A percentile compares a stretch with the other conserved stretches of the same genome.
Evolutionary conservation across 2,888 invertebrate genomes (phyloP).

Genomic region (Tipula lateralis): DNA sequence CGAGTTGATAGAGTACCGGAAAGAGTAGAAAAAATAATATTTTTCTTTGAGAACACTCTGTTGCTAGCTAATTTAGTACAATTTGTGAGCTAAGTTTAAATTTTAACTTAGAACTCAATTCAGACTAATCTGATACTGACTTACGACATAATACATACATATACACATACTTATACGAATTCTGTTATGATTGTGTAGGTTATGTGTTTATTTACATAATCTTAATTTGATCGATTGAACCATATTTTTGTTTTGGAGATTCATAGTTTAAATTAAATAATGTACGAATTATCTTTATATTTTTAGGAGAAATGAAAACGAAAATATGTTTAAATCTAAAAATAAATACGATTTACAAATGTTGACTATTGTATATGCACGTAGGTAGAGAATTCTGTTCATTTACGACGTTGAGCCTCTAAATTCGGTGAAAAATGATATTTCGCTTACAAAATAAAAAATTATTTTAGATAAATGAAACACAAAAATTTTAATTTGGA

Average conservation of each 20-base stretch:
- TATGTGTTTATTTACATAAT: not conserved
- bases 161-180: not conserved
- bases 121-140: constrained; percentile 33
- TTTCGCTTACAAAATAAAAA: not conserved
- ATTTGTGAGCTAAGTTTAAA: constrained; percentile 32
- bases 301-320: not conserved
- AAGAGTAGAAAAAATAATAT: constrained; percentile 14
- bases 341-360: not conserved
- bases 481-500: too few relatives aligned
- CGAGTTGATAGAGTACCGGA: constrained; percentile 32
- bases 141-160: too few relatives aligned
- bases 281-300: not conserved
- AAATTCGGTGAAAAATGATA: not conserved
- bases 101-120: constrained; percentile 33
- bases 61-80: constrained; percentile 33
- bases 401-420: not conserved
- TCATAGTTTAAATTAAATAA: not conserved
- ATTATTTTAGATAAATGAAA: too few relatives aligned
- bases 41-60: constrained; percentile 30
- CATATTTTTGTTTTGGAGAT: not conserved
- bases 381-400: not conserved
- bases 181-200: not conserved
- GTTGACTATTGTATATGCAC: not conserved
- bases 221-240: not conserved
- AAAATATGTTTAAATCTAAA: not conserved